Conservation (phyloP, 2,888 invertebrate genomes). For the Toxonevra muliebris region DNA sequence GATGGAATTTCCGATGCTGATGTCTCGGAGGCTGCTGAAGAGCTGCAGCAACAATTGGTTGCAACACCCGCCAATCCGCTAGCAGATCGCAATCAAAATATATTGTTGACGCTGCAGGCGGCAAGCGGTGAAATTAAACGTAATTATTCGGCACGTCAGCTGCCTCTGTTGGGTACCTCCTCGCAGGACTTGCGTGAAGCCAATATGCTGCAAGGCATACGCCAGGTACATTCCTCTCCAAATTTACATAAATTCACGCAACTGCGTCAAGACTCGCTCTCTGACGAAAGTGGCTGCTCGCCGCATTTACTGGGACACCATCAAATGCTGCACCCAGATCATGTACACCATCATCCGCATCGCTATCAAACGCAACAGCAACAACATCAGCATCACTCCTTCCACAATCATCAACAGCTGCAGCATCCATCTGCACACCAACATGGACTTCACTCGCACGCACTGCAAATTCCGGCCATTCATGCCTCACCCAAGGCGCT, state of each 20-base stretch:
- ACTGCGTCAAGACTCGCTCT: constrained; percentile 46
- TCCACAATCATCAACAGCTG: constrained; percentile 25
- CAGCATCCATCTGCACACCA: constrained; percentile 20
- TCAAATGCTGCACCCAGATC: constrained; percentile 12
- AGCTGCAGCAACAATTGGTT: constrained; percentile 43
- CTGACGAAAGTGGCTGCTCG: constrained; percentile 48
- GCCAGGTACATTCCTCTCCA: constrained; percentile 64
- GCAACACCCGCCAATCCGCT: constrained; percentile 41
- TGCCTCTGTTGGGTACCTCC: constrained; percentile 58
- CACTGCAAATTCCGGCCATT: constrained; percentile 61
- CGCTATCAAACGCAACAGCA: constrained; percentile 37
- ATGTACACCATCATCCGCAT: constrained; percentile 21
- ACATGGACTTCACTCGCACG: constrained; percentile 40
- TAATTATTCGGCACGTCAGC: constrained; percentile 62
- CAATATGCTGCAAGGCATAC: constrained; percentile 52
- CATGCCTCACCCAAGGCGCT: constrained; percentile 63
- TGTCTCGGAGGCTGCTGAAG: constrained; percentile 36
- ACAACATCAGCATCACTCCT: constrained; percentile 33
- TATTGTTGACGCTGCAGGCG: constrained; percentile 61
- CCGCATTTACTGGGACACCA: constrained; percentile 52
- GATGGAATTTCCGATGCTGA: constrained; percentile 54
- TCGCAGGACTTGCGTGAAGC: constrained; percentile 59
- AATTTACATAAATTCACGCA: constrained; percentile 61
- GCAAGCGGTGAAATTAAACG: constrained; percentile 64
- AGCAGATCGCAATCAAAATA: constrained; percentile 57